phyloP scores from a whole-genome alignment of 2,113 vertebrate genomes.

The Lasiurus cinereus region DNA sequence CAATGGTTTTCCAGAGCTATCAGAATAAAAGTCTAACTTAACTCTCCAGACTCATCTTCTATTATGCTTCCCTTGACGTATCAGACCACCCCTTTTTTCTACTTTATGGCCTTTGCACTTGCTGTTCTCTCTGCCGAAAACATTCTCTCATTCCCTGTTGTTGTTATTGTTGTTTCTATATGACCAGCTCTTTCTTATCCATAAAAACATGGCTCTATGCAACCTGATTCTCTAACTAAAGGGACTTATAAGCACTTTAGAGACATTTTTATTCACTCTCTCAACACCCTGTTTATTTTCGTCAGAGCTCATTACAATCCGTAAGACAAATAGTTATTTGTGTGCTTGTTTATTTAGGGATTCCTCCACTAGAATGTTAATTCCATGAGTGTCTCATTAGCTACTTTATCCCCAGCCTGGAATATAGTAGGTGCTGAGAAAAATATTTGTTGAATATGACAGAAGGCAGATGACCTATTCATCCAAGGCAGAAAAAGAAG shows the following conservation, averaged over 20 bases:
- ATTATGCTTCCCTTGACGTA: not conserved
- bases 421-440: not conserved
- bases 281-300: slow-evolving; percentile 10
- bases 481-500: slow-evolving; percentile 24
- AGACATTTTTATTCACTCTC: not conserved
- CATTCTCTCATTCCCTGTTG: not conserved
- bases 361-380: slow-evolving; percentile 23
- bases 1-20: not conserved
- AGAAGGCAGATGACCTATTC: not conserved
- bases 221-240: not conserved
- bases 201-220: not conserved
- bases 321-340: not conserved
- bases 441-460: not conserved
- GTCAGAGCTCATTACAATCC: not conserved
- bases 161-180: not conserved
- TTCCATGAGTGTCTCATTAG: not conserved
- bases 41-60: not conserved
- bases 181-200: not conserved
- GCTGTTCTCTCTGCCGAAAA: not conserved
- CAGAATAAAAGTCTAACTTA: not conserved
- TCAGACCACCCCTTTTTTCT: not conserved
- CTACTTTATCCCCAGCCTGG: not conserved
- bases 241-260: not conserved
- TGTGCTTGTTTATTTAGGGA: not conserved
- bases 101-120: not conserved